Conservation (phyloP, 2,888 invertebrate genomes). For the Achlya flavicornis region DNA sequence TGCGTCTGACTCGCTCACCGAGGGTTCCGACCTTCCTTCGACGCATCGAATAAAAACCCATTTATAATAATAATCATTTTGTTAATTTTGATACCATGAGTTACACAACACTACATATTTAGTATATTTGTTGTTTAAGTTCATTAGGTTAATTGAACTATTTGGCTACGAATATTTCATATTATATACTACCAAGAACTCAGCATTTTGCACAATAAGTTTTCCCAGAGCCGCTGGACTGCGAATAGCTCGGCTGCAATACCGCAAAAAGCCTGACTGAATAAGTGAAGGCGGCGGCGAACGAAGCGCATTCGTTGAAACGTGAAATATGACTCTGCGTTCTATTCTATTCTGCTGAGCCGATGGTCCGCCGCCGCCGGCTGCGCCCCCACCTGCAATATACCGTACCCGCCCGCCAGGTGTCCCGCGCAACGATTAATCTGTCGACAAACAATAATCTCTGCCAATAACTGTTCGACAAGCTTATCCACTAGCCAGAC, state of each 20-base stretch:
- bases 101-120: no score
- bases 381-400: no score
- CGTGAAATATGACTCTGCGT: slow-evolving; percentile 45
- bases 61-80: no score
- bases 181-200: neutral
- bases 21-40: no score
- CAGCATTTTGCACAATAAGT: slow-evolving; percentile 13
- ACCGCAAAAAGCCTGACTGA: slow-evolving; percentile 52
- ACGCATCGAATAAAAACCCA: no score
- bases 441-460: slow-evolving; percentile 62
- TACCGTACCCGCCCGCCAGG: slow-evolving; percentile 36
- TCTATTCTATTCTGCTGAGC: slow-evolving; percentile 22
- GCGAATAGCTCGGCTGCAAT: slow-evolving; percentile 39
- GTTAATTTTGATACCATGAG: no score
- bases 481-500: slow-evolving; percentile 25
- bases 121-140: neutral
- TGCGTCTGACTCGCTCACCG: no score
- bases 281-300: slow-evolving; percentile 51
- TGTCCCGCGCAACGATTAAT: slow-evolving; percentile 58
- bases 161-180: neutral
- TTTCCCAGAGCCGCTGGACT: slow-evolving; percentile 15
- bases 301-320: slow-evolving; percentile 29
- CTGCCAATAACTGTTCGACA: slow-evolving; percentile 34
- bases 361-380: slow-evolving; percentile 12
- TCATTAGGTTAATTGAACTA: no score